Base-by-base conservation (phyloP, 2,888 invertebrate species). In the Labia minor region DNA sequence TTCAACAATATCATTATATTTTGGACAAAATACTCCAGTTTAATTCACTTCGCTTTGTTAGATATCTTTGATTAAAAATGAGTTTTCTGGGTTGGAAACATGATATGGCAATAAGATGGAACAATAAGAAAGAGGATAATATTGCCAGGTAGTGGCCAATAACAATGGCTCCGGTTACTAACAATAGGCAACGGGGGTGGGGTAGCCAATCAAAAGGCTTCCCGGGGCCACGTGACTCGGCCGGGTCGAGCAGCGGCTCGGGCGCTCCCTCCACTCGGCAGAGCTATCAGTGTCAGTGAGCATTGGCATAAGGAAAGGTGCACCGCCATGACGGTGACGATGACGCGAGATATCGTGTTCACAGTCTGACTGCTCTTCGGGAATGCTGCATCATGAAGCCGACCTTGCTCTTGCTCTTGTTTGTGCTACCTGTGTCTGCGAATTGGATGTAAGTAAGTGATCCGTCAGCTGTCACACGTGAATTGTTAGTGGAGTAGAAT, bases 401-500 rank as follows among this genome's bases (percentile, higher is more conserved):
- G 14, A 16, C 49, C 14, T 49, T 49, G 49, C 49, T 49, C n/a
- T 49, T 49, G 49, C 16, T 49, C 16, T 49, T 49, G 16, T 49
- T 49, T 49, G 49, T 49, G 49, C 49, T 49, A 14, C 49, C 49
- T 49, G 49, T 49, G 16, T 49, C 49, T 49, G 49, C 49, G n/a
- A 49, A 49, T 49, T 49, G 49, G 49, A 49, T 49, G 49, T 49
- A 49, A 49, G 49, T 49, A 49, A 49, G 49, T 49, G 49, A 49
- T 49, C 49, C 16, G 49, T 49, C 49, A 49, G 49, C 49, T 49
- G 49, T 49, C 49, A 49, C 49, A 49, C 49, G 6, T 49, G 49
- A 49, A n/a, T 8, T 14, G n/a, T 49, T 49, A 49, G 49, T 49
- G 49, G 49, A 49, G 49, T 49, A 49, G 49, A 49, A 49, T 49